Conservation (phyloP, 2,113 vertebrate species). For the Pampusana beccarii region DNA sequence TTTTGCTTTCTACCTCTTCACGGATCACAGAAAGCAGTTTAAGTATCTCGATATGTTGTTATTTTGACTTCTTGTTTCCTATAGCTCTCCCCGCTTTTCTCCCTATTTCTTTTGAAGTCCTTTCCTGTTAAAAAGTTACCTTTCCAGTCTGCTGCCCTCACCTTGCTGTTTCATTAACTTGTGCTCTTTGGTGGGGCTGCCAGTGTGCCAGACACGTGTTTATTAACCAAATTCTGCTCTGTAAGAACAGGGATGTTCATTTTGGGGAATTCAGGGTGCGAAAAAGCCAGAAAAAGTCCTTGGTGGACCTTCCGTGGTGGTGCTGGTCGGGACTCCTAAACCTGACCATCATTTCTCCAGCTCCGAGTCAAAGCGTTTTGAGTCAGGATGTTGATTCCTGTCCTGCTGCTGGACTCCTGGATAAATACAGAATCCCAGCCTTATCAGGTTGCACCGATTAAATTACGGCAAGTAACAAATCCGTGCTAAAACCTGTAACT, state of each 20-base stretch:
- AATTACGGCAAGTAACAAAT: background rate
- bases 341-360: accelerated
- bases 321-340: background rate
- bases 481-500: background rate
- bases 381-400: background rate
- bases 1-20: accelerated
- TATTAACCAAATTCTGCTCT: too few relatives aligned
- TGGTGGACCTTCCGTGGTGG: too few relatives aligned
- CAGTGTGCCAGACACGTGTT: too few relatives aligned
- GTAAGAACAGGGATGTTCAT: too few relatives aligned
- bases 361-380: background rate
- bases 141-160: background rate
- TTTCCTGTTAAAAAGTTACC: background rate
- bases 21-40: background rate
- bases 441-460: background rate
- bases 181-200: too few relatives aligned
- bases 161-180: too few relatives aligned
- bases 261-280: too few relatives aligned
- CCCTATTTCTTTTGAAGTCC: background rate
- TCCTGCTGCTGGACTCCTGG: background rate
- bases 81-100: background rate
- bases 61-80: background rate
- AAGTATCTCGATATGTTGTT: background rate
- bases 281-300: too few relatives aligned
- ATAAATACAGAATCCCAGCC: background rate